These are phyloP conservation scores for Silurus glanis DNA, from an alignment of 2,113 vertebrate genomes.

Conservation along the genomic window DNA sequence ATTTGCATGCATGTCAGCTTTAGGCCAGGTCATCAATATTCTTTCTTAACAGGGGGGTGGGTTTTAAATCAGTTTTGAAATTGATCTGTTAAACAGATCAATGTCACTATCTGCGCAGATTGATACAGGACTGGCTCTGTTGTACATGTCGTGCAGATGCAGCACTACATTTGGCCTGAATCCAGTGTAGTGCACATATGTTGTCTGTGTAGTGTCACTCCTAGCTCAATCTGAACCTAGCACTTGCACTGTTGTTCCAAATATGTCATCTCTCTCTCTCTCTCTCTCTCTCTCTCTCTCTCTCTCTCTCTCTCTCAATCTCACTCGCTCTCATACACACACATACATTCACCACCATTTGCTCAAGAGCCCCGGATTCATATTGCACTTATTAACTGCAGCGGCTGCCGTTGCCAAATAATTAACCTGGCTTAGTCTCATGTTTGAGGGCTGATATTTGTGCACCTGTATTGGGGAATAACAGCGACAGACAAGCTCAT, in stretches of 20 bases:
- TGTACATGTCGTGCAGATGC: neutral
- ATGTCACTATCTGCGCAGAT: neutral
- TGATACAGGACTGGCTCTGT: neutral
- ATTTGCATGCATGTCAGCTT: neutral
- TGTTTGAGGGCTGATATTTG: conserved; percentile 71
- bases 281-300: conserved; percentile 1
- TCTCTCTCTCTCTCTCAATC: conserved; percentile 4
- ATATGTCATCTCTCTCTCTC: conserved; percentile 56
- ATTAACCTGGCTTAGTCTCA: conserved; percentile 72
- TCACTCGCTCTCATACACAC: conserved; percentile 60
- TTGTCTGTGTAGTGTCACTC: conserved; percentile 38
- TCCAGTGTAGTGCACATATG: neutral
- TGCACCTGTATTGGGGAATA: conserved; percentile 61
- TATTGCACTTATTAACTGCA: conserved; percentile 68
- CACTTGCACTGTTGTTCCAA: conserved; percentile 69
- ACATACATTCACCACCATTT: conserved; percentile 60
- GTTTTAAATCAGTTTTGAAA: neutral
- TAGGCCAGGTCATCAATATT: neutral
- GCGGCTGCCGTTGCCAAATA: conserved; percentile 66
- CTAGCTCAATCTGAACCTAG: conserved; percentile 63
- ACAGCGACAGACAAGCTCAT: conserved; percentile 65
- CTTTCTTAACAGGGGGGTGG: neutral
- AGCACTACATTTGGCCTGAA: too few relatives aligned
- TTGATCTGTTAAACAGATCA: neutral
- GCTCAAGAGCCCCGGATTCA: conserved; percentile 50